Percentiles rank a stretch among this genome's conserved stretches.
Conservation (phyloP, 2,797 vertebrate species). For the Peromyscus aztecus region DNA sequence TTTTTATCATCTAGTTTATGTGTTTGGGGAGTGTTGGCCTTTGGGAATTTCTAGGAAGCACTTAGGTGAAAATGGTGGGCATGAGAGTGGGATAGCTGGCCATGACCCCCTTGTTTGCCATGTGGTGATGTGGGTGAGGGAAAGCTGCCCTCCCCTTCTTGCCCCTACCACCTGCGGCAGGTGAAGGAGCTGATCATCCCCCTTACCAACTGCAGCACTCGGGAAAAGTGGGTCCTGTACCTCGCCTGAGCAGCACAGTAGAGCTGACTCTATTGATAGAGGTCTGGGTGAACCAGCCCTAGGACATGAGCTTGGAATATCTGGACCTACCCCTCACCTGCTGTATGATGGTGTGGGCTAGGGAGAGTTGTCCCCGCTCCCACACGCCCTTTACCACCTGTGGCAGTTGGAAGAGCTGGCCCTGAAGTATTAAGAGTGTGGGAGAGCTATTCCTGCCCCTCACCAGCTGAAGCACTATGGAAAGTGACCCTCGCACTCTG, state of each 20-base stretch:
- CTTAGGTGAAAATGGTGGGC: conserved; percentile 1
- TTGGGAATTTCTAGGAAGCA: background rate
- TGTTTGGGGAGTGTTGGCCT: background rate
- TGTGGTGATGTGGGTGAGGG: background rate
- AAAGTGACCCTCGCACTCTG: background rate
- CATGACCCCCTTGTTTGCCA: background rate
- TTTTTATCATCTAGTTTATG: background rate
- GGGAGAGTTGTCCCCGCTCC: background rate
- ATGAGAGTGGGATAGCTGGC: background rate
- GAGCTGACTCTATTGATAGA: background rate
- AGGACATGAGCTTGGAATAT: background rate
- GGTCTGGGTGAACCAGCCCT: background rate
- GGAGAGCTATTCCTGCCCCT: background rate
- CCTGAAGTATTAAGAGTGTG: too few relatives aligned
- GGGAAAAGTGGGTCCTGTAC: background rate
- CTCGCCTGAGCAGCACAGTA: background rate
- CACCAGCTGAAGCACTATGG: background rate
- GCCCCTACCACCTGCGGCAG: background rate
- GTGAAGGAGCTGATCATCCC: background rate
- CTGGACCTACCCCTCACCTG: background rate
- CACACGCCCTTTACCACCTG: too few relatives aligned
- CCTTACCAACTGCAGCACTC: background rate
- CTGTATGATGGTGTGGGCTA: background rate
- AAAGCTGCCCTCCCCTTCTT: background rate
- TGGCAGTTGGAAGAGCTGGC: background rate